These are phyloP conservation scores for Iguana delicatissima DNA, from an alignment of 2,797 vertebrate species.

Conservation along the genomic window DNA sequence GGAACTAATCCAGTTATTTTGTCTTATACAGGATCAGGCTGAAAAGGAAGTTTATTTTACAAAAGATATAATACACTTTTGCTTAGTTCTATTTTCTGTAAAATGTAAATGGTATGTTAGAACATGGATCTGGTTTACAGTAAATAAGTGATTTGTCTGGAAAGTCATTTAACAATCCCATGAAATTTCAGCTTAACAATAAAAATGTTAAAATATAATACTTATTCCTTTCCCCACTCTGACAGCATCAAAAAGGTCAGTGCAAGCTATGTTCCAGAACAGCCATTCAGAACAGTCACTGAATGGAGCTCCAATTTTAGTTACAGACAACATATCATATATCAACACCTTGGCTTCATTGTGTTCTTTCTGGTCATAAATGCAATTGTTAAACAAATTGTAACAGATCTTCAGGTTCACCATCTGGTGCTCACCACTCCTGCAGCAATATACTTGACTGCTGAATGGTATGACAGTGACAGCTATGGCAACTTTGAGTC, in stretches of 20 bases:
- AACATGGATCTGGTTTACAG: neutral
- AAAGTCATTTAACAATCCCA: neutral
- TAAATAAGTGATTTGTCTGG: neutral
- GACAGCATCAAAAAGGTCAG: neutral
- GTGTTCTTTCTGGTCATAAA: slow-evolving; percentile 20
- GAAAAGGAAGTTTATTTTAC: neutral
- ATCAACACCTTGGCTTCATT: neutral
- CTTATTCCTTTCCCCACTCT: neutral
- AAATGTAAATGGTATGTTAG: neutral
- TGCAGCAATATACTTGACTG: neutral
- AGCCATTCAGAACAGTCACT: too few species aligned
- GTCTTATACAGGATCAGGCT: too few species aligned
- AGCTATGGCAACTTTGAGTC: neutral
- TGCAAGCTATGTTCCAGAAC: neutral
- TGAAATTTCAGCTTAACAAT: neutral
- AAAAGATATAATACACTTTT: neutral
- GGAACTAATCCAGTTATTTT: too few species aligned
- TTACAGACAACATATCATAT: neutral
- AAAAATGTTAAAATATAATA: neutral
- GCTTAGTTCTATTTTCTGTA: neutral
- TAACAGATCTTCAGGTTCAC: slow-evolving; percentile 2
- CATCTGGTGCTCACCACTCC: too few species aligned
- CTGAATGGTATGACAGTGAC: slow-evolving; percentile 27
- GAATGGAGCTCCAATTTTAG: neutral
- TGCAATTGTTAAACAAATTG: neutral